phyloP scores from a whole-genome alignment of 2,113 vertebrate genomes.

The Oreochromis tanganicae region DNA sequence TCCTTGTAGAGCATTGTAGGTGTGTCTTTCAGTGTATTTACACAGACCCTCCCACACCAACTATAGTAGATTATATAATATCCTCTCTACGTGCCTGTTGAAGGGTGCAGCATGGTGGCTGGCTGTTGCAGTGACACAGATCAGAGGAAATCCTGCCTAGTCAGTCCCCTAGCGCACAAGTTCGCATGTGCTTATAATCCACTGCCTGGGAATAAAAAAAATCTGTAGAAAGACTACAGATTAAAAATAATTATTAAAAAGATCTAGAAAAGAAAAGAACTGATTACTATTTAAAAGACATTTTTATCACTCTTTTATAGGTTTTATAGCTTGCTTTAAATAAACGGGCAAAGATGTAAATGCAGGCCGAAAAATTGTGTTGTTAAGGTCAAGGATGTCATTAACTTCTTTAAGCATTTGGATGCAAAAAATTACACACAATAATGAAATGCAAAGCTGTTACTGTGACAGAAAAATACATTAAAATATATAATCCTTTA shows the following conservation, averaged over 20 bases:
- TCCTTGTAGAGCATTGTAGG: not conserved
- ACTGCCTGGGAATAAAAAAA: not conserved
- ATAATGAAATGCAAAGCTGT: not conserved
- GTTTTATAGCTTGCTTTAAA: not conserved
- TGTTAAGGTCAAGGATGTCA: not conserved
- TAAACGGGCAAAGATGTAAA: not conserved
- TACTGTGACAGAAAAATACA: not conserved
- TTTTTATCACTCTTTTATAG: not conserved
- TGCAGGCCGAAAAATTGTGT: not conserved
- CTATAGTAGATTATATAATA: constrained; percentile 58
- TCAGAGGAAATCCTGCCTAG: constrained; percentile 25
- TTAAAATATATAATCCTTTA: not conserved
- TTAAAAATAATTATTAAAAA: not conserved
- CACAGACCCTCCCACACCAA: constrained; percentile 19
- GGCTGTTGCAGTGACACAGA: constrained; percentile 23
- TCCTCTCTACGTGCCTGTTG: constrained; percentile 50
- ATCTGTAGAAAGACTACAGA: not conserved
- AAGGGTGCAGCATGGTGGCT: constrained; percentile 61
- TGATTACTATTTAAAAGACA: not conserved
- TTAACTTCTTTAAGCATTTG: not conserved
- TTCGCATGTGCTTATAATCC: constrained; percentile 1
- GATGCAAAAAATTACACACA: not conserved
- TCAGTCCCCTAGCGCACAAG: not conserved
- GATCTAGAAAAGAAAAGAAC: not conserved
- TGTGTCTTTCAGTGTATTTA: not conserved